Percentiles rank a stretch among this genome's conserved stretches.
Evolutionary conservation across 2,797 vertebrate genomes (phyloP).

Genomic region (Rhinella marina): DNA sequence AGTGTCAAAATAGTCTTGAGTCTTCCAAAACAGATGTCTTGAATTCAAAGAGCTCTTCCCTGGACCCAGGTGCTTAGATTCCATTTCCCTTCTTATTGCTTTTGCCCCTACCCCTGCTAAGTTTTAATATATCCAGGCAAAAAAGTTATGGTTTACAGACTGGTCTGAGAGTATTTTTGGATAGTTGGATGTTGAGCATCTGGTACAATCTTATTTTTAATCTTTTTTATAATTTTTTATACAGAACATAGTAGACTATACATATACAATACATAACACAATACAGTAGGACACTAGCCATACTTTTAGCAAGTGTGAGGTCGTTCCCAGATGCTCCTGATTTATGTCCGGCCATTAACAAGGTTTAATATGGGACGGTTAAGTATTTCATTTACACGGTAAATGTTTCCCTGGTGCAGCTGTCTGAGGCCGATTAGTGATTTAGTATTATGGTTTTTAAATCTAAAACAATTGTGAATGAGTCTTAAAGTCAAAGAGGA

Average conservation of each 20-base stretch:
- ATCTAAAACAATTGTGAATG: neutral
- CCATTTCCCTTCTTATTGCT: no score
- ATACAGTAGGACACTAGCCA: neutral
- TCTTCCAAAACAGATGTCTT: no score
- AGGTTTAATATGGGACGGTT: conserved; percentile 25
- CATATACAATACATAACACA: neutral
- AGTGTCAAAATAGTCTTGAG: no score
- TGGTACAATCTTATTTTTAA: no score
- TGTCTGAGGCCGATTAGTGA: conserved; percentile 31
- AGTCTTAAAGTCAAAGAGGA: conserved; percentile 1
- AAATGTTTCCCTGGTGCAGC: conserved; percentile 32
- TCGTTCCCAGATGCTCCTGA: conserved; percentile 21
- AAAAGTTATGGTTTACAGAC: no score
- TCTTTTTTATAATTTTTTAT: no score
- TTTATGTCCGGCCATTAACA: conserved; percentile 9
- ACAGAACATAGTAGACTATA: neutral
- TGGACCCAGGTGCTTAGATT: no score
- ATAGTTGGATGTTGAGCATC: neutral
- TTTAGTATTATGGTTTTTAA: conserved; percentile 22
- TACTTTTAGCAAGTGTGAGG: neutral
- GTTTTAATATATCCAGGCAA: no score
- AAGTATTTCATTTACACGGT: conserved; percentile 30
- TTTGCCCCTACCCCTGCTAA: no score
- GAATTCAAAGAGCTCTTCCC: no score
- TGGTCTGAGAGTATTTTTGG: neutral